A percentile compares a stretch with the other conserved stretches of the same genome.
Conservation (phyloP, 1,140 invertebrate genomes). For the Drosophila tsacasi region DNA sequence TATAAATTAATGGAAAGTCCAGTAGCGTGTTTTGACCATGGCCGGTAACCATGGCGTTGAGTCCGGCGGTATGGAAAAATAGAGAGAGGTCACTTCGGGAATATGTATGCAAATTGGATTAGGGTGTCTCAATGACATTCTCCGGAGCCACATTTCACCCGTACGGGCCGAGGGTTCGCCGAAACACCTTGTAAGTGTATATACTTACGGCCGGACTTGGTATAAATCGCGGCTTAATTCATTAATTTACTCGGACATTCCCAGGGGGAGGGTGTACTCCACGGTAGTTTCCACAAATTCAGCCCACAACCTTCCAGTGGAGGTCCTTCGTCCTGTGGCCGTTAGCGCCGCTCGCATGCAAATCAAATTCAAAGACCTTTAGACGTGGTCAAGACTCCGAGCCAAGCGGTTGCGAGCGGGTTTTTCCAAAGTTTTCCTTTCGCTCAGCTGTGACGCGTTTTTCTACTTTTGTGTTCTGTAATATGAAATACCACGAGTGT, state of each 20-base stretch:
- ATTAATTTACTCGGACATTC: constrained; percentile 46
- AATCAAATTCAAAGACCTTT: constrained; percentile 74
- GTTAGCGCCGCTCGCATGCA: constrained; percentile 57
- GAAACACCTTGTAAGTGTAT: constrained; percentile 37
- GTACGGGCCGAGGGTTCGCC: constrained; percentile 12
- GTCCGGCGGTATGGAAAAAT: constrained; percentile 42
- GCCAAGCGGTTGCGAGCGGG: constrained; percentile 59
- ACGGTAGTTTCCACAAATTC: constrained; percentile 14
- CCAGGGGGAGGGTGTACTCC: constrained; percentile 41
- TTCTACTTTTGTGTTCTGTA: constrained; percentile 7
- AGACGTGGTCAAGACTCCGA: constrained; percentile 77
- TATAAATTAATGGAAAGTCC: constrained; percentile 77
- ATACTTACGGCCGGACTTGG: constrained; percentile 18
- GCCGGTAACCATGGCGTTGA: constrained; percentile 69
- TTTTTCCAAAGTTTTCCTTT: constrained; percentile 10
- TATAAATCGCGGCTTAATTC: constrained; percentile 45
- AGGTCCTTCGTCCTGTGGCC: constrained; percentile 31
- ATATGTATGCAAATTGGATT: constrained; percentile 63
- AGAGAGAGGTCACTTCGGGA: constrained; percentile 67
- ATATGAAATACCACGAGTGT: constrained; percentile 7
- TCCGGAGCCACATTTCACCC: constrained; percentile 38
- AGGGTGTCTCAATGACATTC: constrained; percentile 58
- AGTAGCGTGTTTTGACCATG: constrained; percentile 75
- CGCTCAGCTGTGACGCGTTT: constrained; percentile 6
- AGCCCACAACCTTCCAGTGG: constrained; percentile 66